Percentiles rank a stretch among this genome's conserved stretches.
Evolutionary conservation across 2,113 vertebrate genomes (phyloP).

Genomic region (Pseudorectes ferrugineus): DNA sequence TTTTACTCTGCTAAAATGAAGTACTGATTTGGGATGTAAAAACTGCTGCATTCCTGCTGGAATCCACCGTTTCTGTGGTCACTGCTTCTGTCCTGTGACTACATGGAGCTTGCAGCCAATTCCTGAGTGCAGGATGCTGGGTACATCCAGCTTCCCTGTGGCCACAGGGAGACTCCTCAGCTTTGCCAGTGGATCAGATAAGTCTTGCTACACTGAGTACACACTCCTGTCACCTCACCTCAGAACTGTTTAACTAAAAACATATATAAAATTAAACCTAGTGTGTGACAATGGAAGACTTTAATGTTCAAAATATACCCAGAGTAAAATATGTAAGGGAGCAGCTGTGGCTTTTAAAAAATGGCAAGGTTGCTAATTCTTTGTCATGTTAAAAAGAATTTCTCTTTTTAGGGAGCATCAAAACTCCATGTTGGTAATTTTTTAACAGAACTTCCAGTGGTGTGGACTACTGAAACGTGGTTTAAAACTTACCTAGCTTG

Average conservation of each 20-base stretch:
- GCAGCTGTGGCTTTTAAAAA: not conserved
- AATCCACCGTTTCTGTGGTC: not conserved
- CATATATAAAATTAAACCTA: not conserved
- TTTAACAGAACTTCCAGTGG: not conserved
- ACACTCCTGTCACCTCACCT: not conserved
- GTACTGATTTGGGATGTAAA: not conserved
- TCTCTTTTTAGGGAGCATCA: not conserved
- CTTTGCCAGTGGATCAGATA: not conserved
- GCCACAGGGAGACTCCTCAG: not conserved
- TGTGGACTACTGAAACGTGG: not conserved
- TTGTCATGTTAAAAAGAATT: not conserved
- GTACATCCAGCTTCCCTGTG: not conserved
- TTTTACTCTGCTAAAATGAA: conserved; percentile 1
- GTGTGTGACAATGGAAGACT: not conserved
- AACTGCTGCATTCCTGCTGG: not conserved
- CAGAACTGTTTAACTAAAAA: not conserved
- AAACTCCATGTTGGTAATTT: not conserved
- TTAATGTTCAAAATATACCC: not conserved
- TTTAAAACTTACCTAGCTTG: not conserved
- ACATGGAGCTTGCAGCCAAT: fast-evolving
- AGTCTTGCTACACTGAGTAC: not conserved
- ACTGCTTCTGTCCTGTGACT: not conserved
- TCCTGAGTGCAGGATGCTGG: not conserved
- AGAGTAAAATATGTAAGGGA: not conserved
- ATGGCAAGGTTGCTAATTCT: fast-evolving